A percentile compares a stretch with the other conserved stretches of the same genome.
Evolutionary conservation across 1,140 invertebrate genomes (phyloP).

Genomic region (Zaprionus inermis): DNA sequence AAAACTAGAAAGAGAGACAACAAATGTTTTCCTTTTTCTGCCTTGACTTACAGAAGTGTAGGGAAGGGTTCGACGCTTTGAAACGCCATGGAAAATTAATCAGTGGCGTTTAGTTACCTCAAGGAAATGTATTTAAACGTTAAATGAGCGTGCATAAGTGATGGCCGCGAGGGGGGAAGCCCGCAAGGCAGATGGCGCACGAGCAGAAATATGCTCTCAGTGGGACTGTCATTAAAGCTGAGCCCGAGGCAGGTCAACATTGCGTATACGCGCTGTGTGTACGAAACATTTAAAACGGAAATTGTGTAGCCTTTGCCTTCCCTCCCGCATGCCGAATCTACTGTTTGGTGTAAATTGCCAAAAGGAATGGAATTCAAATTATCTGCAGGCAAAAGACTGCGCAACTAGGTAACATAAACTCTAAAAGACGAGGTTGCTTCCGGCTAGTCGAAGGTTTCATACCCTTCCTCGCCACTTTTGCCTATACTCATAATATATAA

Average conservation of each 20-base stretch:
- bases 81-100: slow-evolving; percentile 48
- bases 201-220: slow-evolving; percentile 4
- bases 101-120: slow-evolving; percentile 40
- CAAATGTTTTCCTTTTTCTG: too few relatives aligned
- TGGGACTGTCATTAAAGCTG: slow-evolving; percentile 39
- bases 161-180: slow-evolving; percentile 3
- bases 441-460: not conserved
- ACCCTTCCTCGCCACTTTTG: too few relatives aligned
- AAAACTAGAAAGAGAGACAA: not conserved
- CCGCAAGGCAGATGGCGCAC: not conserved
- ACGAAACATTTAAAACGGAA: slow-evolving; percentile 42
- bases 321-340: not conserved
- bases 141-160: slow-evolving; percentile 49
- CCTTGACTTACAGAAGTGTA: not conserved
- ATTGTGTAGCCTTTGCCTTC: slow-evolving; percentile 20
- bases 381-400: slow-evolving; percentile 37
- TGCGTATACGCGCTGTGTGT: slow-evolving; percentile 51
- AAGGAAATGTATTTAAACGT: slow-evolving; percentile 50
- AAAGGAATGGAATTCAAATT: slow-evolving; percentile 60
- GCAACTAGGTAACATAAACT: slow-evolving; percentile 24
- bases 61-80: slow-evolving; percentile 5
- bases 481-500: too few relatives aligned
- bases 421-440: slow-evolving; percentile 5
- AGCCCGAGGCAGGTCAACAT: slow-evolving; percentile 32
- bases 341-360: slow-evolving; percentile 46